Evolutionary conservation across 2,888 invertebrate species (phyloP), one percentile per base, ranked within the genome.

Genomic region (Biston betularia): DNA sequence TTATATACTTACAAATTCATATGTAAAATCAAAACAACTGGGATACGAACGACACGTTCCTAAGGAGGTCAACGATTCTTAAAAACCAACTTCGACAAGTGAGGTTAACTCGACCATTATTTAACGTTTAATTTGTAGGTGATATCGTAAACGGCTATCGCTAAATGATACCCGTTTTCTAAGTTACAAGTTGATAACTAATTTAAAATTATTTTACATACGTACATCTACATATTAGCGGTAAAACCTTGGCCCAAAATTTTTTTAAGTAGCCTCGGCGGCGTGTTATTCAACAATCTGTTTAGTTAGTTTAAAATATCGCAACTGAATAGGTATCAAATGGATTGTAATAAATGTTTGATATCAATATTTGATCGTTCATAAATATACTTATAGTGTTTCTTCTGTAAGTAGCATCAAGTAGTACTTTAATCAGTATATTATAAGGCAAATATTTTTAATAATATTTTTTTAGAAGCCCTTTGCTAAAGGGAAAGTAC

Each of bases 191-290:
- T 77, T 76, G 73, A 76, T 70, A 78, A 73, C 72, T 75, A 75
- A 79, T 83, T 79, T 77, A 79, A 84, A 80, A 85, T 84, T 87
- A 86, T 87, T 84, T 84, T 80, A 81, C 80, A 84, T 84, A 87
- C 85, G 85, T 87, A 86, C 86, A 86, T 88, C 81, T 85, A 84
- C 81, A 85, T 89, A 88, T 90, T 89, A 90, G 87, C 85, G 81
- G 79, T 79, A 75, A 83, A 85, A 81, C 93, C 93, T 92, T 92
- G 93, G 91, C 92, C 92, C 82, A 88, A 92, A 92, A 90, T 86
- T 83, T 38, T 83, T 53, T 82, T 80, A 76, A 75, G 78, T 86
- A 88, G 85, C 92, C 90, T 91, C 89, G 89, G 65, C 77, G 79
- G 79, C 77, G 80, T 82, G 85, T 86, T 86, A 85, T 86, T 88